These are phyloP conservation scores for Artemia franciscana DNA, from an alignment of 1,140 invertebrate genomes.

Conservation along the genomic window DNA sequence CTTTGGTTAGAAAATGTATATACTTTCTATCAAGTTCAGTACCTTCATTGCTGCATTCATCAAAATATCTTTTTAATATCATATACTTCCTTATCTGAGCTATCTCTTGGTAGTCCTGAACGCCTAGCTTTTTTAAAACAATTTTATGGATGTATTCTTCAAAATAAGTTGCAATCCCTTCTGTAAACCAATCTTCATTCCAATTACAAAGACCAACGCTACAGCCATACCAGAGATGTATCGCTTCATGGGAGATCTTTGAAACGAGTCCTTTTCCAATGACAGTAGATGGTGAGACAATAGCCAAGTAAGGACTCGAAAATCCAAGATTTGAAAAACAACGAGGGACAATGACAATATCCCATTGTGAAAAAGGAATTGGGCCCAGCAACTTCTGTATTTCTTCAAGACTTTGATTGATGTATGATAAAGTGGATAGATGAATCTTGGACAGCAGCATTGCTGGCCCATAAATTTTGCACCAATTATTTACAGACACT, in stretches of 20 bases:
- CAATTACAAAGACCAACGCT: constrained; percentile 23
- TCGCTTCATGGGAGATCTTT: constrained; percentile 22
- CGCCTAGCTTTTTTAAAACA: not conserved
- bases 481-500: not conserved
- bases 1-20: not conserved
- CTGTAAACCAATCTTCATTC: constrained; percentile 27
- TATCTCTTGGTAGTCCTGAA: not conserved
- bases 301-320: constrained; percentile 22
- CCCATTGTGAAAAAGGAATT: constrained; percentile 22
- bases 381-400: constrained; percentile 17
- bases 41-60: not conserved
- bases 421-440: constrained; percentile 13
- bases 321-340: constrained; percentile 23
- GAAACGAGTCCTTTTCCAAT: constrained; percentile 17
- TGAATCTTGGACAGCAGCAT: not conserved
- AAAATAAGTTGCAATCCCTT: constrained; percentile 24
- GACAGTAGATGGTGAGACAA: constrained; percentile 21
- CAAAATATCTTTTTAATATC: not conserved
- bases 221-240: constrained; percentile 24
- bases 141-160: constrained; percentile 19
- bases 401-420: constrained; percentile 14
- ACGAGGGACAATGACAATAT: constrained; percentile 21
- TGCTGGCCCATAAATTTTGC: not conserved
- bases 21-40: not conserved
- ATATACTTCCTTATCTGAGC: not conserved